Percentiles rank a stretch among this genome's conserved stretches.
These are phyloP conservation scores for Drosophila birchii DNA, from an alignment of 2,888 invertebrate genomes.

Conservation along the genomic window DNA sequence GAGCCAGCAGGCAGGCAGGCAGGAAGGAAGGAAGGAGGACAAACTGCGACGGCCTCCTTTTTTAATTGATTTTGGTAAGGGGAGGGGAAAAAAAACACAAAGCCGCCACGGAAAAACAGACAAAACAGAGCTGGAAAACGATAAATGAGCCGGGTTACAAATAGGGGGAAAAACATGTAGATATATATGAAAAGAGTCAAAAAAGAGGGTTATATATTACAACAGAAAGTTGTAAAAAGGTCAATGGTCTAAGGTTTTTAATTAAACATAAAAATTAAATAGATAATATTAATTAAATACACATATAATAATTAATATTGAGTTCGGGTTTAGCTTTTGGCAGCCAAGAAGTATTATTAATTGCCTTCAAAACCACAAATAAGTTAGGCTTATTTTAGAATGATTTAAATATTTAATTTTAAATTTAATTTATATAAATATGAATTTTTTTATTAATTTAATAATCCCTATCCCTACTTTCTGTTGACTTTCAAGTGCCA, in stretches of 20 bases:
- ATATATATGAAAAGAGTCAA: not conserved
- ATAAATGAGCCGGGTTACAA: constrained; percentile 13
- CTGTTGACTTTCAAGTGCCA: not conserved
- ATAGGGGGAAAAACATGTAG: not conserved
- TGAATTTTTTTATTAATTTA: not conserved
- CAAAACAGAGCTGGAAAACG: constrained; percentile 29
- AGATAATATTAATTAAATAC: not conserved
- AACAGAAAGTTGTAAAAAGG: not conserved
- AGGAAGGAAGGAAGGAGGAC: not conserved
- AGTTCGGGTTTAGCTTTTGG: not conserved
- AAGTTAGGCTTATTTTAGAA: not conserved
- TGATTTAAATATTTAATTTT: not conserved
- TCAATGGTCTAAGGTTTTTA: not conserved
- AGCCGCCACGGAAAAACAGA: constrained; percentile 17
- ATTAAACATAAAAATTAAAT: not conserved
- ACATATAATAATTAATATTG: not conserved
- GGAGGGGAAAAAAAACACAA: constrained; percentile 24
- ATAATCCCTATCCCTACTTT: not conserved
- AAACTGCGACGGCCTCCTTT: constrained; percentile 35
- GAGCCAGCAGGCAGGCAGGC: constrained; percentile 5
- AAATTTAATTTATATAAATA: not conserved
- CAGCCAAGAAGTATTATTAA: not conserved
- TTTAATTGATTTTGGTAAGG: constrained; percentile 64
- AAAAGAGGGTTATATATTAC: not conserved
- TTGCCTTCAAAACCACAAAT: not conserved